phyloP scores from a whole-genome alignment of 1,140 invertebrate species.

The Tetramorium simillimum region DNA sequence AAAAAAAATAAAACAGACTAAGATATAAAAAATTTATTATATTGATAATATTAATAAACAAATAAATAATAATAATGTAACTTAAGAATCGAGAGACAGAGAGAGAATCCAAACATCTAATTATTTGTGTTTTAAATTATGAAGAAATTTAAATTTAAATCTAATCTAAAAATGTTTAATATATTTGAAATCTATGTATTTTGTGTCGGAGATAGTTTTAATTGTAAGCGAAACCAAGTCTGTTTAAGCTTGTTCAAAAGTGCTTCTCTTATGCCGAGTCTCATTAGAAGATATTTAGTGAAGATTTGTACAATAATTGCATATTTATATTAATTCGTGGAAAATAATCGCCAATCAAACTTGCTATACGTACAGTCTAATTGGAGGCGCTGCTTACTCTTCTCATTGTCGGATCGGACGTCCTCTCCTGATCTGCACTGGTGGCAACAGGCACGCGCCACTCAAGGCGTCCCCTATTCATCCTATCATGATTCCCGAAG shows the following conservation, averaged over 20 bases:
- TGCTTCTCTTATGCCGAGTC: too few species aligned
- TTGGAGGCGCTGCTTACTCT: not conserved
- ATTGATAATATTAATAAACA: not conserved
- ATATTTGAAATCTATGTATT: too few species aligned
- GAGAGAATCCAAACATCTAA: not conserved
- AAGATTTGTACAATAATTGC: not conserved
- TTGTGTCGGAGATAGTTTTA: too few species aligned
- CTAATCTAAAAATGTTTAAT: too few species aligned
- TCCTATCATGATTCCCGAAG: constrained; percentile 79
- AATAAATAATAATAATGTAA: not conserved
- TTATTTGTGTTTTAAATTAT: not conserved
- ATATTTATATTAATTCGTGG: not conserved
- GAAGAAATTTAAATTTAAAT: too few species aligned
- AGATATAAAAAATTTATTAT: not conserved
- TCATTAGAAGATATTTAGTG: too few species aligned
- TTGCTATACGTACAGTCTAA: not conserved
- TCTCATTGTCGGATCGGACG: not conserved
- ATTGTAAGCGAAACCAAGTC: too few species aligned
- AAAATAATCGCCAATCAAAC: not conserved
- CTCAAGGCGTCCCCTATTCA: constrained; percentile 78
- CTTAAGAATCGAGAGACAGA: not conserved
- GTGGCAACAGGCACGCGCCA: constrained; percentile 80
- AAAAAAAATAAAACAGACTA: not conserved
- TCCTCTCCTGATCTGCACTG: constrained; percentile 48
- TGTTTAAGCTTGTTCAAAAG: too few species aligned